These are phyloP conservation scores for Oriolus oriolus DNA, from an alignment of 2,113 vertebrate species.

Conservation along the genomic window DNA sequence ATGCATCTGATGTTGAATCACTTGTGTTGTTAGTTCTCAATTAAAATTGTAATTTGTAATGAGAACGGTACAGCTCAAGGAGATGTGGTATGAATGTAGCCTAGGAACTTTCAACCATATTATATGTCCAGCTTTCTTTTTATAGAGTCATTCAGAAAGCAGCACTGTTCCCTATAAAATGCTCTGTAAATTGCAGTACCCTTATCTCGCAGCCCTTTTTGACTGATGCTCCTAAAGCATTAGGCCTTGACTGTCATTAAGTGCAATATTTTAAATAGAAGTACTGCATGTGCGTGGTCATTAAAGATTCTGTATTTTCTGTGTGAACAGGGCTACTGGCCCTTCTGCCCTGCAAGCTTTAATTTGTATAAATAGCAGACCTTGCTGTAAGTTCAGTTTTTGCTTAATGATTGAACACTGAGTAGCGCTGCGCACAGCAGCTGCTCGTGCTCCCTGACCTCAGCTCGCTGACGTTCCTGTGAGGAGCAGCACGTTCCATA, in stretches of 20 bases:
- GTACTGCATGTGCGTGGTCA: background rate
- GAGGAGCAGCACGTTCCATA: background rate
- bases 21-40: background rate
- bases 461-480: accelerated
- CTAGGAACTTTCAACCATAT: background rate
- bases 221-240: background rate
- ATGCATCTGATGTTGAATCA: background rate
- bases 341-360: background rate
- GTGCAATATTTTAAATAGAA: background rate
- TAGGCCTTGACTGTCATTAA: background rate
- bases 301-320: background rate
- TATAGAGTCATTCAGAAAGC: background rate
- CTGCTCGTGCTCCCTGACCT: background rate
- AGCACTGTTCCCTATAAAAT: background rate
- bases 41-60: background rate
- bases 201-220: background rate
- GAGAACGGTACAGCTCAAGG: background rate
- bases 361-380: background rate
- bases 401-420: background rate
- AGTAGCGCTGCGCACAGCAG: background rate
- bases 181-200: background rate
- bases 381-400: background rate
- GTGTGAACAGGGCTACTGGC: background rate
- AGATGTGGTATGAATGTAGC: background rate
- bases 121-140: background rate